Evolutionary conservation across 1,140 invertebrate genomes (phyloP).

Genomic region (Neodiprion virginianus): DNA sequence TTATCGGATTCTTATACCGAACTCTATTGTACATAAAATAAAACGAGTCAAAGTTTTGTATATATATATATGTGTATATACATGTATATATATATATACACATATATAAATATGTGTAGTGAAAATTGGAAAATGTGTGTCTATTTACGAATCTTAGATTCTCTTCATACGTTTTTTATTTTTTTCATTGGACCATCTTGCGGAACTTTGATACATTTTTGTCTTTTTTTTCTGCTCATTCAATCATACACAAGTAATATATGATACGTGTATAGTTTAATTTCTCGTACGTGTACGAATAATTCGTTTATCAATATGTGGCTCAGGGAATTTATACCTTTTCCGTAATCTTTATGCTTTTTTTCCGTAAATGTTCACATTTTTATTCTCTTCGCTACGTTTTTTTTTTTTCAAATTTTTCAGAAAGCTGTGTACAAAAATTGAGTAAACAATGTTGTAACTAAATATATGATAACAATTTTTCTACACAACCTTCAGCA

Average conservation of each 20-base stretch:
- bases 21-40: too few relatives aligned
- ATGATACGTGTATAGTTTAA: not conserved
- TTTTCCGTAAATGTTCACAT: not conserved
- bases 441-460: too few relatives aligned
- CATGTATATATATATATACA: not conserved
- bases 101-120: slow-evolving; percentile 29
- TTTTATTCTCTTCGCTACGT: not conserved
- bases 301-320: too few relatives aligned
- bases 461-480: too few relatives aligned
- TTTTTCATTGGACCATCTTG: not conserved
- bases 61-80: slow-evolving; percentile 26
- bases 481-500: too few relatives aligned
- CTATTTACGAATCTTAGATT: slow-evolving; percentile 29
- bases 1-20: too few relatives aligned
- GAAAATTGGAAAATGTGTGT: slow-evolving; percentile 24
- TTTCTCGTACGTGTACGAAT: too few relatives aligned
- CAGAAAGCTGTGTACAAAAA: too few relatives aligned
- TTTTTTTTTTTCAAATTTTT: too few relatives aligned
- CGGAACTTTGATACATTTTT: not conserved
- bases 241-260: not conserved
- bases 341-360: not conserved
- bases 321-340: not conserved
- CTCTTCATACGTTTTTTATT: not conserved
- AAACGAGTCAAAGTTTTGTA: too few relatives aligned
- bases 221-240: not conserved